Base-by-base conservation (phyloP, 2,113 vertebrate species). In the Sialia sialis region DNA sequence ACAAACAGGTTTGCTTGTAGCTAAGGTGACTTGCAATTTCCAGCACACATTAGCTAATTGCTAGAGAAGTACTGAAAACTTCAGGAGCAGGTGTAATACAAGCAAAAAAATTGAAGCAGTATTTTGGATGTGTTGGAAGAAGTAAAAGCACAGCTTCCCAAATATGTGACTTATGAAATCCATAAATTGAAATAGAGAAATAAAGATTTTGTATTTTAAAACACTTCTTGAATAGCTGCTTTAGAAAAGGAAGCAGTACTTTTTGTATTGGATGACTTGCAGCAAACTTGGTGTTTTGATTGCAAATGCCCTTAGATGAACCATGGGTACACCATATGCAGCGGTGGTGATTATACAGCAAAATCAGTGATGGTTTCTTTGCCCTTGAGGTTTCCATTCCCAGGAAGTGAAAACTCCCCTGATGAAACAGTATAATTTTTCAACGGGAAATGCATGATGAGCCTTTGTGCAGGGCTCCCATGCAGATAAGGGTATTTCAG, bases 301-400 rank as follows among this genome's bases (percentile, higher is more conserved):
- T 74, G 36, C 34, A 78, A 60, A 36, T 9, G 18, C 26, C 12
- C 16, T 69, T 23, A 69, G 36, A 26, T 64, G n/a, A 64, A 8
- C 39, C 11, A 16, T 30, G 10, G 8, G 13, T 17, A n/a, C n/a
- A 1, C 4, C 0, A 19, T 10, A 52, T 9, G 9, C 25, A 30
- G 34, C 10, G 6, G 32, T 7, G 3, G 22, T 48, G 69, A 48
- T 43, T 32, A 63, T 25, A 54, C 36, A 39, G 20, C 0, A 1
- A 64, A 26, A 16, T 44, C 27, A 0, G 0, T 10, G 27, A 11
- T 1, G 2, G 19, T 64, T 91, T 58, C 10, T 56, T 89, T 83
- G 86, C 41, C 25, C 26, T 30, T 43, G 21, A 14, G 26, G 14
- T 52, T 79, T 70, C 43, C 21, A 55, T n/a, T 8, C 23, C 34